Conservation (phyloP, 2,113 vertebrate species). For the Alectura lathami region DNA sequence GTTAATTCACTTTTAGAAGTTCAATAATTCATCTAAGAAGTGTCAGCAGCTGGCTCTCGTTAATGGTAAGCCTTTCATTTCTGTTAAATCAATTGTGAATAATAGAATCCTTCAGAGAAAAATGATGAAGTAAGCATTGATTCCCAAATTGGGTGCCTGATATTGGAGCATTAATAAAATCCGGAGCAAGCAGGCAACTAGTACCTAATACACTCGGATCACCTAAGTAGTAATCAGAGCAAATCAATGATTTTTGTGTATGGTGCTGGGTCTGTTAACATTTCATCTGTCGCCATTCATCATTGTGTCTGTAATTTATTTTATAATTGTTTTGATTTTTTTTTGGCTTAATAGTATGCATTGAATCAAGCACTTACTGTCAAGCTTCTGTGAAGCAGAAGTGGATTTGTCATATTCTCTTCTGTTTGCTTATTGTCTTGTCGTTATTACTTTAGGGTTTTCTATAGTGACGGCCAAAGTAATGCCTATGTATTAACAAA, state of each 20-base stretch:
- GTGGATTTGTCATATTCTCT: background rate
- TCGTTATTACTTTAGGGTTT: background rate
- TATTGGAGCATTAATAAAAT: constrained; percentile 82
- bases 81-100: constrained; percentile 86
- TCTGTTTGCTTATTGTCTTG: background rate
- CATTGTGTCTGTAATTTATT: constrained; percentile 68
- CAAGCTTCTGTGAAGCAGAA: constrained; percentile 11
- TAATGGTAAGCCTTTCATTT: constrained; percentile 84
- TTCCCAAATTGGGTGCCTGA: constrained; percentile 82
- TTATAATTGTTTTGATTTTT: constrained; percentile 30
- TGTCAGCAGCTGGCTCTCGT: constrained; percentile 80
- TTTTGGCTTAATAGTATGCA: constrained; percentile 46
- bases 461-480: background rate
- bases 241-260: constrained; percentile 77
- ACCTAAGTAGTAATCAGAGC: constrained; percentile 74
- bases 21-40: constrained; percentile 83
- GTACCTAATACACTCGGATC: constrained; percentile 74
- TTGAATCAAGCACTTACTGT: constrained; percentile 34
- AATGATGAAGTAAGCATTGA: constrained; percentile 86
- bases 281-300: constrained; percentile 69
- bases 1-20: constrained; percentile 83
- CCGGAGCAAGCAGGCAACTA: constrained; percentile 73
- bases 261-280: constrained; percentile 66
- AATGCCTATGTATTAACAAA: background rate
- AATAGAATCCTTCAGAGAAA: constrained; percentile 83